Evolutionary conservation across 2,888 invertebrate species (phyloP).

Genomic region (Acanthococcus lagerstroemiae): DNA sequence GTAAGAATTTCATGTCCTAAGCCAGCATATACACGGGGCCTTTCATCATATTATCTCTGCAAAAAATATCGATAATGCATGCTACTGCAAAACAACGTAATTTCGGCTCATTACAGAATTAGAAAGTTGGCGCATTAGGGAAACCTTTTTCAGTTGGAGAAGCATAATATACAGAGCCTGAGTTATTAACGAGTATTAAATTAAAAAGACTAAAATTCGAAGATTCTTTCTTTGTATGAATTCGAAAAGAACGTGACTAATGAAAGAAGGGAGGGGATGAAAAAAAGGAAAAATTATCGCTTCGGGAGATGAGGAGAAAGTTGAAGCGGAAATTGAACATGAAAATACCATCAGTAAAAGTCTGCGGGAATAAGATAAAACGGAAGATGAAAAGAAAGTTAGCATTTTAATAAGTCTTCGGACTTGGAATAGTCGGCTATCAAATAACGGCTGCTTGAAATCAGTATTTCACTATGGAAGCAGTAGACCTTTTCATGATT

Average conservation of each 20-base stretch:
- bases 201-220: too few relatives aligned
- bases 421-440: slow-evolving; percentile 9
- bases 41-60: too few relatives aligned
- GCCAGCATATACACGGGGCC: too few relatives aligned
- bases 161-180: too few relatives aligned
- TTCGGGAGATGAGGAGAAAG: slow-evolving; percentile 20
- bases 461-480: slow-evolving; percentile 24
- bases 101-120: too few relatives aligned
- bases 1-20: too few relatives aligned
- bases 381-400: slow-evolving; percentile 24
- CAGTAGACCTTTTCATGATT: slow-evolving; percentile 6
- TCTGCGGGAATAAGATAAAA: slow-evolving; percentile 20
- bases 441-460: slow-evolving; percentile 24
- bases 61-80: too few relatives aligned
- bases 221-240: too few relatives aligned
- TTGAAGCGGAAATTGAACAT: slow-evolving; percentile 23
- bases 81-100: too few relatives aligned
- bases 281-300: slow-evolving; percentile 24
- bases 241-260: slow-evolving; percentile 24
- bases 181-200: too few relatives aligned
- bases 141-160: too few relatives aligned
- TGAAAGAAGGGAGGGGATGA: not conserved
- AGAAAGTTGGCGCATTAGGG: too few relatives aligned
- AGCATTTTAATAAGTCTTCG: slow-evolving; percentile 26
- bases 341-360: slow-evolving; percentile 29